Evolutionary conservation across 2,797 vertebrate species (phyloP).

Genomic region (Bufotes viridis): DNA sequence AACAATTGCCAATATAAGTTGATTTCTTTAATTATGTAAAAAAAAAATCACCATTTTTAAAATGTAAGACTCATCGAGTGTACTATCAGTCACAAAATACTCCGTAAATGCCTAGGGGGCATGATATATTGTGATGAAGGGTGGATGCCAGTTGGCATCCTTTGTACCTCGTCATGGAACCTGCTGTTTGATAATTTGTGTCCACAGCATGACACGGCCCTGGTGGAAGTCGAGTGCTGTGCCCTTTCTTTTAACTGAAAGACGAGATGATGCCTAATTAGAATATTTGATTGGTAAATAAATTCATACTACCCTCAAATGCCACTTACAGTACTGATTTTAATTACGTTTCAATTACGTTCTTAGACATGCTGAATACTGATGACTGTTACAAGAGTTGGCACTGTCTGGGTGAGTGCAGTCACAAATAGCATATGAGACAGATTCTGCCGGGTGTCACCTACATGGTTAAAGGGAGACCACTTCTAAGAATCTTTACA

Average conservation of each 20-base stretch:
- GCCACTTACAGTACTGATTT: conserved; percentile 57
- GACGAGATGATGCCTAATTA: conserved; percentile 47
- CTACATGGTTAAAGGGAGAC: conserved; percentile 18
- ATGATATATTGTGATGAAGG: conserved; percentile 34
- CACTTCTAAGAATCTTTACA: neutral
- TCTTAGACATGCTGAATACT: conserved; percentile 52
- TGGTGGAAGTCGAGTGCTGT: conserved; percentile 45
- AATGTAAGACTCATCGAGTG: neutral
- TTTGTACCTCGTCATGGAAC: conserved; percentile 48
- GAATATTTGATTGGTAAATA: conserved; percentile 61
- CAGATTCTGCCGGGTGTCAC: conserved; percentile 3
- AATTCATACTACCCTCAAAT: conserved; percentile 60
- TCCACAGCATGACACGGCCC: conserved; percentile 49
- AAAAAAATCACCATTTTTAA: neutral
- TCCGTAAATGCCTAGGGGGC: conserved; percentile 44
- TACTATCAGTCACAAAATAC: conserved; percentile 32
- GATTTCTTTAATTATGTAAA: neutral
- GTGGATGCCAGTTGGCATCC: conserved; percentile 58
- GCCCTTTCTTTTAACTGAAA: conserved; percentile 57
- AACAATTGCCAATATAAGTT: neutral
- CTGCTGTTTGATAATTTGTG: conserved; percentile 61
- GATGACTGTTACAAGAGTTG: conserved; percentile 49
- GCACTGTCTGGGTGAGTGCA: conserved; percentile 39
- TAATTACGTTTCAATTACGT: conserved; percentile 60
- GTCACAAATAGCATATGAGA: conserved; percentile 41